These are phyloP conservation scores for Drosophila lacicola DNA, from an alignment of 2,888 invertebrate species.

Conservation along the genomic window DNA sequence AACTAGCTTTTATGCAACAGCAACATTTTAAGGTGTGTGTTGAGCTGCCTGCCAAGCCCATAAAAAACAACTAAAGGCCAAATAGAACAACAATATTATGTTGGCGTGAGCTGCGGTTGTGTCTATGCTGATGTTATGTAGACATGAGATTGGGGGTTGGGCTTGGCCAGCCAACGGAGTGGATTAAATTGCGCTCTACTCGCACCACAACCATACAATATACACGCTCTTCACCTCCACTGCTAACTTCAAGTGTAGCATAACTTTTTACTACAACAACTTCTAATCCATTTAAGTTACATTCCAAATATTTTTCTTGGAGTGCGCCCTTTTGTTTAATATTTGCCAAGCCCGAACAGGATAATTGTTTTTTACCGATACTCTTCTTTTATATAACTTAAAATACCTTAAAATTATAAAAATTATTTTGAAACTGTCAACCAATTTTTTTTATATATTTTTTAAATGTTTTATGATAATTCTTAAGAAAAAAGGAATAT, in stretches of 20 bases:
- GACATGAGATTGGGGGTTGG: conserved; percentile 52
- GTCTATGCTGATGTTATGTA: conserved; percentile 58
- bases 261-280: conserved; percentile 6
- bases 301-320: conserved; percentile 24
- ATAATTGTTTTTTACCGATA: too few species aligned
- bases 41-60: conserved; percentile 46
- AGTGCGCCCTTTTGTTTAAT: background rate
- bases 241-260: background rate
- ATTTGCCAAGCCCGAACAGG: background rate
- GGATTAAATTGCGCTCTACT: conserved; percentile 28
- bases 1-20: background rate
- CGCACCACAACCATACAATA: background rate
- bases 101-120: conserved; percentile 54
- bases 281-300: conserved; percentile 35
- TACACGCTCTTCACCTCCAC: conserved; percentile 1
- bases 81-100: conserved; percentile 59
- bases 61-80: conserved; percentile 25
- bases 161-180: conserved; percentile 30
- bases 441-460: too few species aligned
- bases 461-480: too few species aligned
- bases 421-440: too few species aligned
- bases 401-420: too few species aligned
- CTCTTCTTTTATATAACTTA: too few species aligned
- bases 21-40: conserved; percentile 48
- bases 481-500: too few species aligned